Conservation (phyloP, 1,140 invertebrate species). For the Rhizoglyphus robini region DNA sequence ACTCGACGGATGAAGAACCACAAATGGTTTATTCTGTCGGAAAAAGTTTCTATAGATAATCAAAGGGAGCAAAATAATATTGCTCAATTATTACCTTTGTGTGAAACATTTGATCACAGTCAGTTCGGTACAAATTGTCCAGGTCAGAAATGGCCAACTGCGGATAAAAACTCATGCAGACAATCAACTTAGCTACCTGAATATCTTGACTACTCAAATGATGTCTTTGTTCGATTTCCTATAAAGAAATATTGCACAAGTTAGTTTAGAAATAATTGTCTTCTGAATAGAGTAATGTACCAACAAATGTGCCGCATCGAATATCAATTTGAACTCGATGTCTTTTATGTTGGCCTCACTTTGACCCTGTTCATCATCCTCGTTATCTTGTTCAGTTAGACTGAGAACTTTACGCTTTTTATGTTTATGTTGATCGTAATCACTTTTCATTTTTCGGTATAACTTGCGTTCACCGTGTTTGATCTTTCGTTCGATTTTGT, state of each 20-base stretch:
- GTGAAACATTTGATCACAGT: slow-evolving; percentile 81
- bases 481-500: slow-evolving; percentile 56
- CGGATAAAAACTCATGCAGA: slow-evolving; percentile 82
- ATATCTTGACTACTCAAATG: slow-evolving; percentile 54
- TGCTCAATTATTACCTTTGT: slow-evolving; percentile 46
- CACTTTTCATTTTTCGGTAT: slow-evolving; percentile 59
- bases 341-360: slow-evolving; percentile 49
- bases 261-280: neutral
- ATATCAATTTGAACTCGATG: slow-evolving; percentile 49
- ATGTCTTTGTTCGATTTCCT: slow-evolving; percentile 41
- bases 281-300: neutral
- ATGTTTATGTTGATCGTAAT: slow-evolving; percentile 46
- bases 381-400: slow-evolving; percentile 36
- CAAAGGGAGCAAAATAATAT: neutral
- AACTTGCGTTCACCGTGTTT: slow-evolving; percentile 75
- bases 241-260: neutral
- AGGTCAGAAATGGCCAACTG: slow-evolving; percentile 82
- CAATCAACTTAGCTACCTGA: slow-evolving; percentile 71
- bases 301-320: slow-evolving; percentile 29
- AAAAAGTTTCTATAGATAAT: neutral
- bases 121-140: slow-evolving; percentile 74
- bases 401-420: slow-evolving; percentile 57
- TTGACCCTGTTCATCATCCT: slow-evolving; percentile 38
- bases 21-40: slow-evolving; percentile 59
- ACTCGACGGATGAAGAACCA: slow-evolving; percentile 76